Percentiles rank a stretch among this genome's conserved stretches.
These are phyloP conservation scores for Mimas tiliae DNA, from an alignment of 2,888 invertebrate genomes.

Conservation along the genomic window DNA sequence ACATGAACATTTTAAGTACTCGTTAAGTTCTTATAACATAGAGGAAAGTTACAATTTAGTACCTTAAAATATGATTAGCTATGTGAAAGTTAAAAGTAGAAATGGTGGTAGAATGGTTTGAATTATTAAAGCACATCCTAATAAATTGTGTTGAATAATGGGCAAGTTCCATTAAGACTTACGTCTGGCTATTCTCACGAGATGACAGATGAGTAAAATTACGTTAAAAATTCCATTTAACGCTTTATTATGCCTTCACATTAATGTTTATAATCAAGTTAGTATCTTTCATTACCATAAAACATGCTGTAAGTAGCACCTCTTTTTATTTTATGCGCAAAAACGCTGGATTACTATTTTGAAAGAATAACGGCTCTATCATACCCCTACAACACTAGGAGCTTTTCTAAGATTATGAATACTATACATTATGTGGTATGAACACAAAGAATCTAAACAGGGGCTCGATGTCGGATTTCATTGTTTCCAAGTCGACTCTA, in stretches of 20 bases:
- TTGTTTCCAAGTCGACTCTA: neutral
- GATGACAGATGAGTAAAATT: conserved; percentile 1
- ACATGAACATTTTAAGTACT: neutral
- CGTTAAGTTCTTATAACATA: neutral
- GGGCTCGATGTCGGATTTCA: neutral
- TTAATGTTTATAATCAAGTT: neutral
- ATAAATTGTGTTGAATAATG: conserved; percentile 1
- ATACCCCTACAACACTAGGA: neutral
- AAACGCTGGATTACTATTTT: too few relatives aligned
- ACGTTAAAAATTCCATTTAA: neutral
- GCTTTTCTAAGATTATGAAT: neutral
- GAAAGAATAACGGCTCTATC: too few relatives aligned
- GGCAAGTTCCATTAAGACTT: conserved; percentile 4
- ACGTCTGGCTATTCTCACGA: neutral
- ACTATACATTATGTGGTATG: neutral
- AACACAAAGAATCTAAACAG: neutral
- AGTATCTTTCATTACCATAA: neutral
- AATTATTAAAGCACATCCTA: neutral
- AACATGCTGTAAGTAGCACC: too few relatives aligned
- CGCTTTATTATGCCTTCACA: neutral
- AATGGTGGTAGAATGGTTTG: neutral
- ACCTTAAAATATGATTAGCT: neutral
- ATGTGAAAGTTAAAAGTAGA: neutral
- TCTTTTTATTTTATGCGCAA: too few relatives aligned
- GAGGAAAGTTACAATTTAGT: neutral